A percentile compares a stretch with the other conserved stretches of the same genome.
phyloP scores from a whole-genome alignment of 2,113 vertebrate genomes.

The Cricetomys ansorgei region DNA sequence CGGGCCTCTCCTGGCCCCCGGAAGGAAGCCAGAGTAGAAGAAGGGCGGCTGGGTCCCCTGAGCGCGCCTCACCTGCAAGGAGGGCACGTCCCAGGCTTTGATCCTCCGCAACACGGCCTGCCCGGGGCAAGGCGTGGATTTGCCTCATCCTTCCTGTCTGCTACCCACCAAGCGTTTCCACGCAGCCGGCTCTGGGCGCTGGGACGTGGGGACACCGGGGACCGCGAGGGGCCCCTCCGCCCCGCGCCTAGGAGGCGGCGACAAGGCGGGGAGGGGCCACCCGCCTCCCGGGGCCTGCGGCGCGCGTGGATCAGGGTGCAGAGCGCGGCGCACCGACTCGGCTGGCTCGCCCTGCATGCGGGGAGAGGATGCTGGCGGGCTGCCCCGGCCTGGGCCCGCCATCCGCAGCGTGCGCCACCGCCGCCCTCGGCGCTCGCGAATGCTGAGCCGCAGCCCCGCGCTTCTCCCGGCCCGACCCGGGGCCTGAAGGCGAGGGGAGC shows the following conservation, averaged over 20 bases:
- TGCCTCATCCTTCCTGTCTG: not conserved
- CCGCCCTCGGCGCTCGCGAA: conserved; percentile 8
- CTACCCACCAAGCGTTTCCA: not conserved
- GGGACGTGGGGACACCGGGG: not conserved
- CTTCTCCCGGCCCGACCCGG: not conserved
- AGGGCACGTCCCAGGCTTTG: not conserved
- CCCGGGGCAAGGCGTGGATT: not conserved
- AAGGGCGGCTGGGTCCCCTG: not conserved
- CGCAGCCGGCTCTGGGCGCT: not conserved
- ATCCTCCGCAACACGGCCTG: not conserved
- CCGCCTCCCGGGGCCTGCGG: conserved; percentile 68
- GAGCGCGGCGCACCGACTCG: conserved; percentile 57
- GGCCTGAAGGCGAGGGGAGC: conserved; percentile 47
- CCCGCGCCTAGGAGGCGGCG: conserved; percentile 40
- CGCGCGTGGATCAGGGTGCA: conserved; percentile 66
- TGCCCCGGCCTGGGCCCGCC: conserved; percentile 65
- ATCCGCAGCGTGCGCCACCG: conserved; percentile 38
- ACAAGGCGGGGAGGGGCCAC: conserved; percentile 52
- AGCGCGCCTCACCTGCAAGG: conserved; percentile 59
- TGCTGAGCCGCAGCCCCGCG: conserved; percentile 21
- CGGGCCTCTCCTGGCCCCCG: not conserved
- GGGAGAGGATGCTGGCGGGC: conserved; percentile 72
- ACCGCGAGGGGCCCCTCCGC: not conserved
- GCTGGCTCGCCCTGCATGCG: conserved; percentile 25
- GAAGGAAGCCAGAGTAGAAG: conserved; percentile 29